Conservation (phyloP, 2,113 vertebrate species). For the Tursiops truncatus region DNA sequence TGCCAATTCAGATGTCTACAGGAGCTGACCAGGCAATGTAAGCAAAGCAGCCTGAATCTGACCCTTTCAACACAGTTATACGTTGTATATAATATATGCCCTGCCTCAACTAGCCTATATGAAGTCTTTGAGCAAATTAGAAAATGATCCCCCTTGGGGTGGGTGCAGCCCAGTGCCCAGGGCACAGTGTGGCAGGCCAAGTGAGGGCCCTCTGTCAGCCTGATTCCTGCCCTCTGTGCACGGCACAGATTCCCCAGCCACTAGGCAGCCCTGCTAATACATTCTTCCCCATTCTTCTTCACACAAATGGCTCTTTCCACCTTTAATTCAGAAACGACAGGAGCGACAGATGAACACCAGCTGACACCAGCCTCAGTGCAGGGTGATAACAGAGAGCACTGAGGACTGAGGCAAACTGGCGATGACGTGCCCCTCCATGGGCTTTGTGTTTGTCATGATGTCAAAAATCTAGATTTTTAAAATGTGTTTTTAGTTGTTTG, state of each 20-base stretch:
- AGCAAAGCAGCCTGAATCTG: not conserved
- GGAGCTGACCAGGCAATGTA: not conserved
- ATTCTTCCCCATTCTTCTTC: not conserved
- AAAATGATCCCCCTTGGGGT: not conserved
- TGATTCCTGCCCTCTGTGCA: too few relatives aligned
- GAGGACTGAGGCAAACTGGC: not conserved
- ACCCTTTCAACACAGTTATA: not conserved
- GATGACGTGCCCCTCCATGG: accelerated
- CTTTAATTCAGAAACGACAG: not conserved
- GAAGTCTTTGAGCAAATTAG: not conserved
- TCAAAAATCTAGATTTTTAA: not conserved
- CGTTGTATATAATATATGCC: not conserved
- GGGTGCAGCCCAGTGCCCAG: not conserved
- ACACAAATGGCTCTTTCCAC: not conserved
- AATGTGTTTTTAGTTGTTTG: not conserved
- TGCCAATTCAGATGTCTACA: not conserved
- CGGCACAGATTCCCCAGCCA: not conserved
- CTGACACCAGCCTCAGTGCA: not conserved
- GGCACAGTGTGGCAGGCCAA: not conserved
- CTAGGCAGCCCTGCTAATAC: not conserved
- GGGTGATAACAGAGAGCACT: not conserved
- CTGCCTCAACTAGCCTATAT: not conserved
- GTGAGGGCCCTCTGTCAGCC: not conserved
- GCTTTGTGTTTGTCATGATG: not conserved
- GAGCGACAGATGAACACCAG: not conserved